A percentile compares a stretch with the other conserved stretches of the same genome.
Conservation (phyloP, 2,113 vertebrate species). For the Irena cyanogastra region DNA sequence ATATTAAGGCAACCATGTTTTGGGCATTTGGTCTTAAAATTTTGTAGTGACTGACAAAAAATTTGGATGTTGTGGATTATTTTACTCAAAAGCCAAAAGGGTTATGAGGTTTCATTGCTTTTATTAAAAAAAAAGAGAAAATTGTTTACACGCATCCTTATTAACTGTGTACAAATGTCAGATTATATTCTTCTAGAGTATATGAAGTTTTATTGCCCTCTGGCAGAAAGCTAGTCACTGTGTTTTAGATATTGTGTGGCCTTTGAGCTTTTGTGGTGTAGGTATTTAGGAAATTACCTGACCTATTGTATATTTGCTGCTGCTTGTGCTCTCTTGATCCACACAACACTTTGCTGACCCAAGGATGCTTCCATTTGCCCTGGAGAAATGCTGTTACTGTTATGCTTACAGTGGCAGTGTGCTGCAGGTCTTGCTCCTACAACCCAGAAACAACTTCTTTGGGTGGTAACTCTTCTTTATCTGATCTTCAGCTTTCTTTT, state of each 20-base stretch:
- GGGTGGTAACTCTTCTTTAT: background rate
- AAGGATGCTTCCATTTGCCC: background rate
- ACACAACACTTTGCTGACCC: background rate
- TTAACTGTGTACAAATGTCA: background rate
- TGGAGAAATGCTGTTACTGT: background rate
- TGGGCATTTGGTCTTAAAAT: background rate
- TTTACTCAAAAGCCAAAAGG: background rate
- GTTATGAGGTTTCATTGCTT: background rate
- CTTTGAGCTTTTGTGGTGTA: background rate
- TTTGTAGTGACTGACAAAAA: background rate
- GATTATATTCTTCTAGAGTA: background rate
- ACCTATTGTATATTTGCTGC: background rate
- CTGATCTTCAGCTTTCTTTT: background rate
- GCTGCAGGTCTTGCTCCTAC: background rate
- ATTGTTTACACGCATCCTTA: rapidly evolving
- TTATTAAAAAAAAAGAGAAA: background rate
- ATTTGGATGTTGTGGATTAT: background rate
- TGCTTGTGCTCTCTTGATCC: background rate
- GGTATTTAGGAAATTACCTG: background rate
- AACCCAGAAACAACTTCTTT: background rate
- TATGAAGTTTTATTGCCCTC: background rate
- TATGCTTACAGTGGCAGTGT: background rate
- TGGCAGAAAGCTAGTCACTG: background rate
- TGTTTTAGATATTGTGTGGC: background rate
- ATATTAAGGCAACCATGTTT: background rate